phyloP scores from a whole-genome alignment of 2,113 vertebrate species.

The Raja brachyura region DNA sequence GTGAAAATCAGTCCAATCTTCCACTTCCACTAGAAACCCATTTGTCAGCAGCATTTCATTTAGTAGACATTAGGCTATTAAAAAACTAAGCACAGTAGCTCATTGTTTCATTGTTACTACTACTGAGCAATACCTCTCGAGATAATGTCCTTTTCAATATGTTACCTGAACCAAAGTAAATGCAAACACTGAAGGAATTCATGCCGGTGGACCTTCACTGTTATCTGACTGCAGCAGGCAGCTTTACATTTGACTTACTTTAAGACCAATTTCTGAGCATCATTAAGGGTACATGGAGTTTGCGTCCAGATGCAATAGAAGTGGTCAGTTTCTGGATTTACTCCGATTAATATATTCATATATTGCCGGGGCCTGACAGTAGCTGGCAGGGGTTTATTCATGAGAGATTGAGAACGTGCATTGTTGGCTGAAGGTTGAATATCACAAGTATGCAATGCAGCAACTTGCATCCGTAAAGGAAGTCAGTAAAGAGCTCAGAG shows the following conservation, averaged over 20 bases:
- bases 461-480: neutral
- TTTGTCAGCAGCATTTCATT: conserved; percentile 35
- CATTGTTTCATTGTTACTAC: conserved; percentile 27
- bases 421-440: neutral
- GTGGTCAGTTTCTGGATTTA: neutral
- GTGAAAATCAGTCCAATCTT: neutral
- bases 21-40: neutral
- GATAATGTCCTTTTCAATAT: neutral
- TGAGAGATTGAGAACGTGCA: neutral
- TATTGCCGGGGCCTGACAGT: neutral
- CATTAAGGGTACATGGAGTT: neutral
- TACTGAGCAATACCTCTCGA: neutral
- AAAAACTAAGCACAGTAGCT: neutral
- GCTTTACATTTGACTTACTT: neutral
- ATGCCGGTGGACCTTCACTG: neutral
- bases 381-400: neutral
- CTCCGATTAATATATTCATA: too few relatives aligned
- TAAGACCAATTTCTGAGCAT: neutral
- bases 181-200: neutral
- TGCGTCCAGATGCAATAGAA: neutral
- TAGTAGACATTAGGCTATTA: conserved; percentile 28
- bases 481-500: too few relatives aligned
- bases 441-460: neutral
- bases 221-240: neutral
- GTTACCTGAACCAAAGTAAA: neutral